Percentiles rank a stretch among this genome's conserved stretches.
Conservation (phyloP, 2,113 vertebrate genomes). For the Ceyx margarethae region DNA sequence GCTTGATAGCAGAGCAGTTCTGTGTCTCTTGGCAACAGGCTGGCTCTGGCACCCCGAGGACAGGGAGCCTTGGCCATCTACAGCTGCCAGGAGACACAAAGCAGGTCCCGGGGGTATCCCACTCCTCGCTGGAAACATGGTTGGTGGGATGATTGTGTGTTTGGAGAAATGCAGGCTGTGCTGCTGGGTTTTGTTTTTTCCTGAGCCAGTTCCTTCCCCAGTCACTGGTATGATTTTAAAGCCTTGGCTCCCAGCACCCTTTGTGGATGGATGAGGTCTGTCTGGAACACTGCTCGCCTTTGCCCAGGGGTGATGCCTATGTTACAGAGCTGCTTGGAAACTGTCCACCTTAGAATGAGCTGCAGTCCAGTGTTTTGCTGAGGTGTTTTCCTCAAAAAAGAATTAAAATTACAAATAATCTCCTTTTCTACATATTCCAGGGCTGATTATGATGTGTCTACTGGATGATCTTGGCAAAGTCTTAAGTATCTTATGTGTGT, state of each 20-base stretch:
- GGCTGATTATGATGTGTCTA: not conserved
- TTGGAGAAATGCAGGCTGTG: not conserved
- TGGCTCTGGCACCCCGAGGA: constrained; percentile 55
- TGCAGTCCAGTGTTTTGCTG: not conserved
- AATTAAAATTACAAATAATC: not conserved
- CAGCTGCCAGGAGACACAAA: constrained; percentile 38
- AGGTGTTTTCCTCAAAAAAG: not conserved
- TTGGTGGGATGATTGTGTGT: not conserved
- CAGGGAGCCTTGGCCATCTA: constrained; percentile 21
- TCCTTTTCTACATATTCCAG: not conserved
- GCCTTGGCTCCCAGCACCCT: not conserved
- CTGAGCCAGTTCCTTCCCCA: not conserved
- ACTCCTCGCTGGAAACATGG: not conserved
- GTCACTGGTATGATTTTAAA: not conserved
- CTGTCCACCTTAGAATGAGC: not conserved
- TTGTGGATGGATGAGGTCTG: not conserved
- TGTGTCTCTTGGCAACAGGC: constrained; percentile 71
- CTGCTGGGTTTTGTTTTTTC: not conserved
- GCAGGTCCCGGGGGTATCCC: not conserved
- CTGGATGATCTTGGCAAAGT: constrained; percentile 26
- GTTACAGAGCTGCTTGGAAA: not conserved
- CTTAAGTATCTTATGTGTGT: not conserved
- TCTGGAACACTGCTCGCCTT: not conserved
- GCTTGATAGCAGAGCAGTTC: constrained; percentile 46
- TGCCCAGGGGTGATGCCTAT: not conserved